Conservation (phyloP, 2,888 invertebrate genomes). For the Rhimphoctona megacephalus region DNA sequence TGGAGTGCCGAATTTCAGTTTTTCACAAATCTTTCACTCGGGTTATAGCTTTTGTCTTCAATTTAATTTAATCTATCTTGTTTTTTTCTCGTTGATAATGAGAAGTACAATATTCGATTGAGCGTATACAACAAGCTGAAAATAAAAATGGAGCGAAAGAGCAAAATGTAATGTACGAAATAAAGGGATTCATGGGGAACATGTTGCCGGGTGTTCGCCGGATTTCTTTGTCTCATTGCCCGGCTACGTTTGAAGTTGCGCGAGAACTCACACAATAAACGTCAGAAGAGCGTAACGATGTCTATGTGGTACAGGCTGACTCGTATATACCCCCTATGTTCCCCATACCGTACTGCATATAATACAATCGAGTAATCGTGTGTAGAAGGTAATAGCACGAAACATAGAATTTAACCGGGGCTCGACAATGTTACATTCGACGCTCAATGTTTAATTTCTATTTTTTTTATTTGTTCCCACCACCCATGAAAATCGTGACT, state of each 20-base stretch:
- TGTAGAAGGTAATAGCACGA: conserved; percentile 52
- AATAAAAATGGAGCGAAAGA: conserved; percentile 40
- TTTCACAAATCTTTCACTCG: conserved; percentile 4
- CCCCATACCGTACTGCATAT: conserved; percentile 50
- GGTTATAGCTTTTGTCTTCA: not conserved
- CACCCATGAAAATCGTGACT: not conserved
- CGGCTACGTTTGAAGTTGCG: conserved; percentile 38
- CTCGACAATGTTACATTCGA: conserved; percentile 30
- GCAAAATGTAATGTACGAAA: conserved; percentile 47
- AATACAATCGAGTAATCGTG: conserved; percentile 14
- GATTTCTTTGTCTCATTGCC: conserved; percentile 70
- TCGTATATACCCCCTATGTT: not conserved
- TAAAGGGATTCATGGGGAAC: conserved; percentile 62
- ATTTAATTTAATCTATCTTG: not conserved
- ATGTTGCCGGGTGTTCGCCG: conserved; percentile 66
- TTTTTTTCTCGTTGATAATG: conserved; percentile 13
- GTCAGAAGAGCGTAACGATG: conserved; percentile 3
- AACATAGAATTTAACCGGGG: conserved; percentile 20
- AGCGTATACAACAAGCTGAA: conserved; percentile 22
- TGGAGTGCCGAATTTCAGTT: conserved; percentile 45
- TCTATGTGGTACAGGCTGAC: conserved; percentile 32
- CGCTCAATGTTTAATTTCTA: conserved; percentile 36
- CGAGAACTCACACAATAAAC: conserved; percentile 43
- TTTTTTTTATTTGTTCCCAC: not conserved
- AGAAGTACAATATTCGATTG: not conserved